phyloP scores from a whole-genome alignment of 2,113 vertebrate species.

The Condylura cristata region DNA sequence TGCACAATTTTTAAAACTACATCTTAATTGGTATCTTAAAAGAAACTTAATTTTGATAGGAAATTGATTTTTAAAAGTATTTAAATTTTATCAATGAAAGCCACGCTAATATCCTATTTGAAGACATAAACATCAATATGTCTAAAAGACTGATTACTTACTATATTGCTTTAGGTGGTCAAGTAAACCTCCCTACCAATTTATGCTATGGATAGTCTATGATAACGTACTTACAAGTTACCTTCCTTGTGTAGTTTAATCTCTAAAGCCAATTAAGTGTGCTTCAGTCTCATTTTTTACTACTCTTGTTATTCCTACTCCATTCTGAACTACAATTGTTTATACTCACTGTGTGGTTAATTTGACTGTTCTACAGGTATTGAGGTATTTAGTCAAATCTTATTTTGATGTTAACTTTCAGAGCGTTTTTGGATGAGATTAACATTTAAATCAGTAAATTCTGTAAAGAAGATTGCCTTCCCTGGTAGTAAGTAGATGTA shows the following conservation, averaged over 20 bases:
- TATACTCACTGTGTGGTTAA: not conserved
- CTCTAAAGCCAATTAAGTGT: not conserved
- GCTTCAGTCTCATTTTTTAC: not conserved
- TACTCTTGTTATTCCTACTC: not conserved
- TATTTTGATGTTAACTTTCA: not conserved
- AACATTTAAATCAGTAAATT: not conserved
- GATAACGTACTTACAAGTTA: not conserved
- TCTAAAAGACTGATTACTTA: constrained; percentile 46
- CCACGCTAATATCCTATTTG: not conserved
- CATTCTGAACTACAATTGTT: not conserved
- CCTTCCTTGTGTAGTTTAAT: not conserved
- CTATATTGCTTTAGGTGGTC: not conserved
- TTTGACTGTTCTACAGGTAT: not conserved
- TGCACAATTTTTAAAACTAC: constrained; percentile 66
- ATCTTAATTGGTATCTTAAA: constrained; percentile 70
- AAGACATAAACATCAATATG: constrained; percentile 9
- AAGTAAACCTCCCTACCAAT: not conserved
- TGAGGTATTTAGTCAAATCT: not conserved
- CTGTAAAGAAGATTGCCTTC: not conserved
- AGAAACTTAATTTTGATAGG: constrained; percentile 63
- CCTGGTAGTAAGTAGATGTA: not conserved
- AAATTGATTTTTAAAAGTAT: constrained; percentile 46
- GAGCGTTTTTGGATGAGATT: not conserved
- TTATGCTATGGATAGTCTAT: not conserved
- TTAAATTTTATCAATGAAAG: constrained; percentile 55